phyloP scores from a whole-genome alignment of 2,797 vertebrate genomes.

The Sebastes hopkinsi region DNA sequence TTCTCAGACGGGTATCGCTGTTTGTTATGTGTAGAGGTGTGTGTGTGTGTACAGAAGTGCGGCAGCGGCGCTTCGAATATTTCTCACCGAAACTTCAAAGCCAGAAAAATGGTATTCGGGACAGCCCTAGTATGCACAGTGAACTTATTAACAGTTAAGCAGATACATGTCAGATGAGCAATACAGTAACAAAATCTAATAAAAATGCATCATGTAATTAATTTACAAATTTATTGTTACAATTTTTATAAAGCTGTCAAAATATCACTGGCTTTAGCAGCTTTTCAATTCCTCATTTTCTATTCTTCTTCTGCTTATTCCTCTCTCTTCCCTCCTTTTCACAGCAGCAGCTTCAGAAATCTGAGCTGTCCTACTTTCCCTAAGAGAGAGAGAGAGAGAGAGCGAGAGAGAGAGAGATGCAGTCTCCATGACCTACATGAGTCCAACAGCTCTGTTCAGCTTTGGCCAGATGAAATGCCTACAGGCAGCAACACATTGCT shows the following conservation, averaged over 20 bases:
- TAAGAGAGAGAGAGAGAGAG: slow-evolving; percentile 30
- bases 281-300: slow-evolving; percentile 1
- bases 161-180: neutral
- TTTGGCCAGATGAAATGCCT: slow-evolving; percentile 75
- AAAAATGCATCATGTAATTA: neutral
- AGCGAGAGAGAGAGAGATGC: slow-evolving; percentile 47
- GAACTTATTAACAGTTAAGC: neutral
- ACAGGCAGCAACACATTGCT: slow-evolving; percentile 71
- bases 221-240: neutral
- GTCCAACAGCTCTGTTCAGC: slow-evolving; percentile 80
- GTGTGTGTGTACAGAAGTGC: too few relatives aligned
- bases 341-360: slow-evolving; percentile 80
- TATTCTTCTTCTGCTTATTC: neutral
- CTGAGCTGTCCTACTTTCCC: slow-evolving; percentile 84
- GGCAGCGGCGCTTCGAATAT: too few relatives aligned
- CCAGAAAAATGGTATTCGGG: too few relatives aligned
- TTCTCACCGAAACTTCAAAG: too few relatives aligned
- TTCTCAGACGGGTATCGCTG: too few relatives aligned
- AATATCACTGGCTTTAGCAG: neutral
- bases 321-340: slow-evolving; percentile 30
- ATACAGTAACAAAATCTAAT: neutral
- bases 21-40: too few relatives aligned
- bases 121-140: neutral
- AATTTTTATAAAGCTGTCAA: neutral
- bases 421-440: slow-evolving; percentile 85